Percentiles rank a stretch among this genome's conserved stretches.
These are phyloP conservation scores for Rhinoderma darwinii DNA, from an alignment of 2,113 vertebrate genomes.

Conservation along the genomic window DNA sequence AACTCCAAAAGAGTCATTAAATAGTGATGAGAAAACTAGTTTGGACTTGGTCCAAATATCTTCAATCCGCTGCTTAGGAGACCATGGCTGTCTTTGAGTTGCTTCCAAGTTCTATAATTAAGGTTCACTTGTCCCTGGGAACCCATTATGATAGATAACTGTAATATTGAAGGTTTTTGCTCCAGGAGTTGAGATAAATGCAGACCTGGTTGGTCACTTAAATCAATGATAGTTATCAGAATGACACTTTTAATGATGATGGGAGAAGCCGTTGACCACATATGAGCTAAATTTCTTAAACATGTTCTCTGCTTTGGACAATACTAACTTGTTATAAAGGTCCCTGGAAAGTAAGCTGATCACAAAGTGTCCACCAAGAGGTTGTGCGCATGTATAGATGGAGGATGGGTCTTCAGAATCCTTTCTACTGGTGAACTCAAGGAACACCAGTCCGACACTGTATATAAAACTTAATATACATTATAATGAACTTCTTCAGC, in stretches of 20 bases:
- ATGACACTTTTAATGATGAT: background rate
- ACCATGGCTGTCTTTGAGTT: slow-evolving; percentile 31
- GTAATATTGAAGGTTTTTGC: background rate
- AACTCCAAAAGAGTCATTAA: slow-evolving; percentile 59
- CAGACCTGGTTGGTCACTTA: background rate
- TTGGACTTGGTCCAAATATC: slow-evolving; percentile 51
- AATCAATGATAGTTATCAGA: background rate
- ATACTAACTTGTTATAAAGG: too few relatives aligned
- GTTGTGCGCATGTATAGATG: too few relatives aligned
- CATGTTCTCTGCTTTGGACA: too few relatives aligned
- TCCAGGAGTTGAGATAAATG: background rate
- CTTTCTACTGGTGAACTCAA: too few relatives aligned
- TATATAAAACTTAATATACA: too few relatives aligned
- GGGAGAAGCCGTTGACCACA: background rate
- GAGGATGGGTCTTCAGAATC: too few relatives aligned
- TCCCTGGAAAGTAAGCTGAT: too few relatives aligned
- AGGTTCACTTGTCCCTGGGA: slow-evolving; percentile 18
- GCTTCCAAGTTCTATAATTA: slow-evolving; percentile 50
- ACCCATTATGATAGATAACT: slow-evolving; percentile 20
- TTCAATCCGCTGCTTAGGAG: slow-evolving; percentile 40
- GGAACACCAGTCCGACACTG: too few relatives aligned
- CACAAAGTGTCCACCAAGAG: too few relatives aligned
- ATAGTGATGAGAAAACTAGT: slow-evolving; percentile 59
- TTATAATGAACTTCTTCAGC: too few relatives aligned
- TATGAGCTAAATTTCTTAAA: background rate